Conservation (phyloP, 2,888 invertebrate species). For the Mythimna ferrago region DNA sequence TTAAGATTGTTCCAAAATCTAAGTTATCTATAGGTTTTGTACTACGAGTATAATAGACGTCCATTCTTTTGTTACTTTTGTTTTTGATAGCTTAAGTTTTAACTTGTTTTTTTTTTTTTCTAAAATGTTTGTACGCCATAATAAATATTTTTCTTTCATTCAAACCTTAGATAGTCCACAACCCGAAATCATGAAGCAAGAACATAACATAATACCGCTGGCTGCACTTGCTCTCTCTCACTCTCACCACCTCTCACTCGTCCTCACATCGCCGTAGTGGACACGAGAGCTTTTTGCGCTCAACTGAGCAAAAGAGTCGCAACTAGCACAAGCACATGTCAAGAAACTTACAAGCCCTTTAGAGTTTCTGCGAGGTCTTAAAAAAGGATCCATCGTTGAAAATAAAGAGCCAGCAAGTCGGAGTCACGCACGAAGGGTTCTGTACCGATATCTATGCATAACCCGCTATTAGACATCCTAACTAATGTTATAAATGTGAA, state of each 20-base stretch:
- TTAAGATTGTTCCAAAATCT: not conserved
- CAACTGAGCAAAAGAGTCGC: constrained; percentile 61
- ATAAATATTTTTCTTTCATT: too few species aligned
- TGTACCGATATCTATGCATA: too few species aligned
- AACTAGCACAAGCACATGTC: constrained; percentile 57
- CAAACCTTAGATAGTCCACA: too few species aligned
- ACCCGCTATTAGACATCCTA: too few species aligned
- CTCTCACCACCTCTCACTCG: constrained; percentile 16
- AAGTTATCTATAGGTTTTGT: not conserved
- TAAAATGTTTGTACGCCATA: too few species aligned
- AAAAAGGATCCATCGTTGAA: constrained; percentile 21
- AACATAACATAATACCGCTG: constrained; percentile 28
- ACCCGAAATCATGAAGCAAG: constrained; percentile 22
- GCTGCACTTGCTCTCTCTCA: constrained; percentile 34
- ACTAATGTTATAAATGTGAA: too few species aligned
- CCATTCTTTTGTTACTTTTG: too few species aligned
- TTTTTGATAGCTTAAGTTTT: too few species aligned
- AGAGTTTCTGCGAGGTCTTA: constrained; percentile 22
- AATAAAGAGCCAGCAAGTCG: not conserved
- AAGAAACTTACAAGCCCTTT: constrained; percentile 52
- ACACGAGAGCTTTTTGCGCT: constrained; percentile 50
- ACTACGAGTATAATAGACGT: too few species aligned
- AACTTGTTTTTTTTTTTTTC: too few species aligned
- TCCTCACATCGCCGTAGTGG: constrained; percentile 31
- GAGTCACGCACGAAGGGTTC: too few species aligned